A percentile compares a stretch with the other conserved stretches of the same genome.
phyloP scores from a whole-genome alignment of 2,888 invertebrate species.

The Temnothorax unifasciatus region DNA sequence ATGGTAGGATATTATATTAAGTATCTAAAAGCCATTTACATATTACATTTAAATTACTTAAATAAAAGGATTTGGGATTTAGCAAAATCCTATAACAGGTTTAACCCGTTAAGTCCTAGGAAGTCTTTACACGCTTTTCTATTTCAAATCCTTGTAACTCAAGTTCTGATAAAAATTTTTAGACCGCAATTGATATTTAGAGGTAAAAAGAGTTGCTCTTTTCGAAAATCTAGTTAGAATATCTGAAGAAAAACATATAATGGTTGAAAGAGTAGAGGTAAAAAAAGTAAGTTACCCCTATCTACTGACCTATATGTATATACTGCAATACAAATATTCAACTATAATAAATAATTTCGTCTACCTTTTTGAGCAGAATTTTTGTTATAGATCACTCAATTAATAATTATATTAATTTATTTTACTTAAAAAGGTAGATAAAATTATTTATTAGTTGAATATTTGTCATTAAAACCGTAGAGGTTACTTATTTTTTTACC shows the following conservation, averaged over 20 bases:
- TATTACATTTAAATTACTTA: not conserved
- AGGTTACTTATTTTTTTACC: not conserved
- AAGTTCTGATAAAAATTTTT: too few species aligned
- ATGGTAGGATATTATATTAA: not conserved
- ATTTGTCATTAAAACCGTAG: not conserved
- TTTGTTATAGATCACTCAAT: not conserved
- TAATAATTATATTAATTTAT: not conserved
- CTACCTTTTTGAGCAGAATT: not conserved
- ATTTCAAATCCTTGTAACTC: too few species aligned
- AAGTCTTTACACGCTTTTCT: too few species aligned
- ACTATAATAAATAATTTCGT: not conserved
- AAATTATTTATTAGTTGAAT: not conserved
- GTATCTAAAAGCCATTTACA: not conserved
- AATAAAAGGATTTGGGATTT: not conserved
- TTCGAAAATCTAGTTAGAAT: too few species aligned
- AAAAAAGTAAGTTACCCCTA: not conserved
- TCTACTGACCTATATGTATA: not conserved
- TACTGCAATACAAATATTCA: too few species aligned
- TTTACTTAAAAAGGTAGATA: not conserved
- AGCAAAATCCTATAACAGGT: not conserved
- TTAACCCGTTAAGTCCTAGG: too few species aligned
- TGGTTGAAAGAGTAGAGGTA: not conserved
- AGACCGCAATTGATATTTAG: too few species aligned
- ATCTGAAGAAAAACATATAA: not conserved
- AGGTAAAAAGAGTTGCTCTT: too few species aligned